A percentile compares a stretch with the other conserved stretches of the same genome.
These are phyloP conservation scores for Cepaea nemoralis DNA, from an alignment of 1,140 invertebrate species.

Conservation along the genomic window DNA sequence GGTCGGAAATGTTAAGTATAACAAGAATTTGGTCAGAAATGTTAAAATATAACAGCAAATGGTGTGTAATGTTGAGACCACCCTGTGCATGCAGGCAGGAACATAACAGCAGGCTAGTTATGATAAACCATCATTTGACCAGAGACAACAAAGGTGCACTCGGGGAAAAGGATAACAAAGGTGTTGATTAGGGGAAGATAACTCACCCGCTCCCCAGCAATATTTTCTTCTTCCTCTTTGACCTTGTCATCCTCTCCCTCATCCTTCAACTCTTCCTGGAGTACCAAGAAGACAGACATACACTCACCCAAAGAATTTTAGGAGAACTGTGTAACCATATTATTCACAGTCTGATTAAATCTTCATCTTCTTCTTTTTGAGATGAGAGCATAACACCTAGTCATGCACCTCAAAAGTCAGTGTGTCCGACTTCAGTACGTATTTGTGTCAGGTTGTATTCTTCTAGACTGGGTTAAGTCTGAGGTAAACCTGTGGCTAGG, in stretches of 20 bases:
- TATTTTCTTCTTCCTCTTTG: slow-evolving; percentile 22
- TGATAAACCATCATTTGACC: not conserved
- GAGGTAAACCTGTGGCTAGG: no score
- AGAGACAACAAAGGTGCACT: not conserved
- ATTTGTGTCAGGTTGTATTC: no score
- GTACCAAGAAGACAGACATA: slow-evolving; percentile 35
- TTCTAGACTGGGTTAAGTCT: no score
- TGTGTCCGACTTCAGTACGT: no score
- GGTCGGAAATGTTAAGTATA: no score
- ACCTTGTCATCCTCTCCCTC: slow-evolving; percentile 19
- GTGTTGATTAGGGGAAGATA: not conserved
- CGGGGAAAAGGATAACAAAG: not conserved
- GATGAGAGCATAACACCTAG: no score
- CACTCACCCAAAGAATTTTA: not conserved
- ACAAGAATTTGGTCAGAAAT: no score
- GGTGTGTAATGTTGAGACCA: not conserved
- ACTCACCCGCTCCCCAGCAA: slow-evolving; percentile 22
- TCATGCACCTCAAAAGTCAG: no score
- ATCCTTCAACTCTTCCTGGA: slow-evolving; percentile 34
- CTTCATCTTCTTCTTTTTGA: no score
- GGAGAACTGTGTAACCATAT: not conserved
- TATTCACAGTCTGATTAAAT: no score
- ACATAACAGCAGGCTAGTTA: not conserved
- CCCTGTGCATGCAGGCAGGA: not conserved
- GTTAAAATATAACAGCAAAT: not conserved